Base-by-base conservation (phyloP, 2,888 invertebrate genomes). In the Philereme vetulata region DNA sequence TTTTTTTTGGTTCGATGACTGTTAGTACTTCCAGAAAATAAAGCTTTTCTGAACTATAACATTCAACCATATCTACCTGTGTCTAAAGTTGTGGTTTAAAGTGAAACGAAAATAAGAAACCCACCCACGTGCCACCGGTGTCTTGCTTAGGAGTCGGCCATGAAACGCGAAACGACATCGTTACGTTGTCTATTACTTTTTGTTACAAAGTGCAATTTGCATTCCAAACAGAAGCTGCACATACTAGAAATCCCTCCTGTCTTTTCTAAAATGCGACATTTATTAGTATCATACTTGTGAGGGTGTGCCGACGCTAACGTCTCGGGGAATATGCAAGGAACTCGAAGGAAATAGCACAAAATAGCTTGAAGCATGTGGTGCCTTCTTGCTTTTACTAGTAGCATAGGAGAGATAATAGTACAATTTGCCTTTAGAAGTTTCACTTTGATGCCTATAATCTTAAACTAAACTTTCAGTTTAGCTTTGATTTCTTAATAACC, bases 281-380 rank as follows among this genome's bases (percentile, higher is more conserved):
- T 76, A 75, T 77, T 75, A 72, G 71, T 59, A 62, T 72, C 67
- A 69, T 67, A 70, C 60, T 66, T 58, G 59, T 52, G 57, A 62
- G 64, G 52, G 61, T 65, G 56, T 34, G 59, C 38, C 35, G 52
- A 56, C 48, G 62, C 62, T 65, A 68, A 65, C 65, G 58, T 64
- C 60, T 55, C 51, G 49, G 58, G 21, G 68, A 72, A 68, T 68
- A 66, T 77, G 69, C 69, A 67, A 68, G 68, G 65, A 21, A 21
- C 21, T 46, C n/a, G 9, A 9, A 4, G 4, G 33, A 8, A 35
- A 44, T 7, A 42, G 44, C 35, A 4, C 2, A 10, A 8, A 35
- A 44, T 7, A 42, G 44, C 35, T 45, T 35, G 10, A 11, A 9
- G 21, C 61, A 60, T 65, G 66, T 65, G 65, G 62, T 45, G 67